These are phyloP conservation scores for Neomorphus geoffroyi DNA, from an alignment of 2,797 vertebrate genomes.

Conservation along the genomic window DNA sequence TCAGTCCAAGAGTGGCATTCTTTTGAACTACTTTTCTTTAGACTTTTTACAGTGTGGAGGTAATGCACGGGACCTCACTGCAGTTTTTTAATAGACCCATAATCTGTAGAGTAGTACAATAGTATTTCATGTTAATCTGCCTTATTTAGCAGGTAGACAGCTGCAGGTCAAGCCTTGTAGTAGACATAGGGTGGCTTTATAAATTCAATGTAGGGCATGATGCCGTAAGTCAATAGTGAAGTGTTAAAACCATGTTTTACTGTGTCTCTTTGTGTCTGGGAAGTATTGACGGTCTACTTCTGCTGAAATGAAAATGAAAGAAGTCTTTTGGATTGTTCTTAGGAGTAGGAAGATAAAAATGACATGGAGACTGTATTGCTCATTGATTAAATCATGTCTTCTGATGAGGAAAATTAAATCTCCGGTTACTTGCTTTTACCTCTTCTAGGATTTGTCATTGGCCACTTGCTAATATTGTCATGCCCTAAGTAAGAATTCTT, in stretches of 20 bases:
- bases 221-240: not conserved
- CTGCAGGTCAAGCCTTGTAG: not conserved
- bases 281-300: not conserved
- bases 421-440: not conserved
- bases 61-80: not conserved
- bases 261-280: not conserved
- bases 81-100: not conserved
- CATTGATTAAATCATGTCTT: not conserved
- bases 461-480: not conserved
- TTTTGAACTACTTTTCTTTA: not conserved
- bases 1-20: not conserved
- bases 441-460: not conserved
- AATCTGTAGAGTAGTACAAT: not conserved
- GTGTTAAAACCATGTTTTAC: not conserved
- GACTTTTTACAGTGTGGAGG: not conserved
- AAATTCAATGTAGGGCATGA: not conserved
- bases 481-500: not conserved
- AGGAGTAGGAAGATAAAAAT: not conserved
- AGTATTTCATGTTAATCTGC: not conserved
- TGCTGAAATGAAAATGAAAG: not conserved
- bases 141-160: not conserved
- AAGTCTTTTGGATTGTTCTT: not conserved
- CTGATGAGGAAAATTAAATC: not conserved
- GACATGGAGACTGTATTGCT: not conserved
- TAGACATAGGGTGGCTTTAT: not conserved